These are phyloP conservation scores for Loxodonta africana DNA, from an alignment of 2,113 vertebrate genomes.

Conservation along the genomic window DNA sequence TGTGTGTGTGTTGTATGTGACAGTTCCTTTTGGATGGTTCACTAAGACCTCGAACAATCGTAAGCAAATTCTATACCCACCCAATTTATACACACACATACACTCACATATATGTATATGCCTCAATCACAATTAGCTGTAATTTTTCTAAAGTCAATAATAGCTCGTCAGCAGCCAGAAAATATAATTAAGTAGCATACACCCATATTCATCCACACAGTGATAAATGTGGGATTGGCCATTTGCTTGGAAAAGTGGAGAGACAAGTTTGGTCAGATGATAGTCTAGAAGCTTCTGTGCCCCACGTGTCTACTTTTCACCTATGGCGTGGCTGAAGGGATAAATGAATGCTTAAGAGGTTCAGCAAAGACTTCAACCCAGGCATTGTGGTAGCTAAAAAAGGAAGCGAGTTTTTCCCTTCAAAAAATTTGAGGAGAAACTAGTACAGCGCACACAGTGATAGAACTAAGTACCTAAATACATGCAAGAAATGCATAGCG, in stretches of 20 bases:
- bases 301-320: background rate
- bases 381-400: background rate
- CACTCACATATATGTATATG: background rate
- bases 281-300: background rate
- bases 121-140: background rate
- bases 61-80: too few species aligned
- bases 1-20: too few species aligned
- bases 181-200: background rate
- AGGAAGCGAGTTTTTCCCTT: background rate
- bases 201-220: background rate
- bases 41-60: too few species aligned
- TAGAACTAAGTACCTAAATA: background rate
- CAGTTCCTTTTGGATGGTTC: too few species aligned
- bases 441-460: background rate
- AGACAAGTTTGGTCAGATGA: background rate
- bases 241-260: background rate
- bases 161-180: background rate
- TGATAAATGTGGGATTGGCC: background rate
- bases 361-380: background rate
- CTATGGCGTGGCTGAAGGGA: background rate
- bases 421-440: background rate
- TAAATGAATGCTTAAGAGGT: background rate
- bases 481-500: background rate
- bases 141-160: constrained; percentile 27
- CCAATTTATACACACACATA: background rate